Evolutionary conservation across 2,113 vertebrate species (phyloP).

Genomic region (Pristiophorus japonicus): DNA sequence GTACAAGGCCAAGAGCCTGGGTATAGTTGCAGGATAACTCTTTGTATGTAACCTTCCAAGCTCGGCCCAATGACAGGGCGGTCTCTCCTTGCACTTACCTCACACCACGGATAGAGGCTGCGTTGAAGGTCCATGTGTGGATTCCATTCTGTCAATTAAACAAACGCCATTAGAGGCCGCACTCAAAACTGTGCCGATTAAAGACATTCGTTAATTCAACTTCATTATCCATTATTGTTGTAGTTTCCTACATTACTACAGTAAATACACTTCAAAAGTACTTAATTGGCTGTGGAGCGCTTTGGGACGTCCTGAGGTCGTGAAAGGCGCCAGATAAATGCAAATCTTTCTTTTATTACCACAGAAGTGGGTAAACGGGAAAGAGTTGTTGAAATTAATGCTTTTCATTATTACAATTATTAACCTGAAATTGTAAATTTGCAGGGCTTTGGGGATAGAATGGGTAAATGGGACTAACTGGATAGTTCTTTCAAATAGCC

Average conservation of each 20-base stretch:
- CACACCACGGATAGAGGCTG: slow-evolving; percentile 68
- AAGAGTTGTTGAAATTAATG: not conserved
- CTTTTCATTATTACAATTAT: not conserved
- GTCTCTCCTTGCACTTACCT: slow-evolving; percentile 56
- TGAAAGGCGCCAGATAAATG: too few relatives aligned
- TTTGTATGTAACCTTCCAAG: not conserved
- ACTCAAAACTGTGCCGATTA: not conserved
- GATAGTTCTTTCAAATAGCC: not conserved
- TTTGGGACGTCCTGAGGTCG: too few relatives aligned
- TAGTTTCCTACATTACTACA: not conserved
- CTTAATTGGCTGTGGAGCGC: too few relatives aligned
- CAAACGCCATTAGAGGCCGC: not conserved
- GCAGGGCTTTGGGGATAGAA: not conserved
- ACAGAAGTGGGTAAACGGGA: not conserved
- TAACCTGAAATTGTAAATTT: not conserved
- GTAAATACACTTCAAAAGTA: too few relatives aligned
- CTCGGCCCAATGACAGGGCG: not conserved
- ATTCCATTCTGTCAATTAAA: slow-evolving; percentile 59
- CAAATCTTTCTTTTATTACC: too few relatives aligned
- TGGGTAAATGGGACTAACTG: not conserved
- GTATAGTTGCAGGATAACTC: not conserved
- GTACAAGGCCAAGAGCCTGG: not conserved
- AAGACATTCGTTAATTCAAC: not conserved
- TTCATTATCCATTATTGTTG: not conserved
- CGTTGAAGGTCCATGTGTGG: slow-evolving; percentile 72